These are phyloP conservation scores for Oreochromis niloticus DNA, from an alignment of 2,113 vertebrate genomes.

Conservation along the genomic window DNA sequence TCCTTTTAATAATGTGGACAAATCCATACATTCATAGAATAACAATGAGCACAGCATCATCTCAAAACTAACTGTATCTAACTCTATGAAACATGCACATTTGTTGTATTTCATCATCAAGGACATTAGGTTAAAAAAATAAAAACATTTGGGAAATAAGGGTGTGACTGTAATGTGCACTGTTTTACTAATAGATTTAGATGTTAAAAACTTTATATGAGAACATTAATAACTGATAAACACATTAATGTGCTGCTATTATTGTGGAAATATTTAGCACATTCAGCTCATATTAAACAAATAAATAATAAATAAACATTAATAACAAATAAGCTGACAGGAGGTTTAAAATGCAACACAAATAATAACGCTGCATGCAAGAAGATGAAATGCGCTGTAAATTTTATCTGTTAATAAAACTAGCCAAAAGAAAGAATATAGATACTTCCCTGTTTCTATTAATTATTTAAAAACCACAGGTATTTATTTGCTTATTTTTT, in stretches of 20 bases:
- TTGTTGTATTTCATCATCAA: not conserved
- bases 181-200: not conserved
- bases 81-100: not conserved
- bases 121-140: no score
- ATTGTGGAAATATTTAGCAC: not conserved
- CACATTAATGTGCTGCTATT: no score
- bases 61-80: not conserved
- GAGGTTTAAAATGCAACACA: not conserved
- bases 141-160: not conserved
- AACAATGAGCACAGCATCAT: not conserved
- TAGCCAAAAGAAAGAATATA: not conserved
- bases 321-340: not conserved
- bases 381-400: no score
- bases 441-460: not conserved
- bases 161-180: not conserved
- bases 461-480: accelerated
- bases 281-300: not conserved
- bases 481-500: accelerated
- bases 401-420: no score
- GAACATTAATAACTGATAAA: not conserved
- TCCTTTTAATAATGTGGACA: not conserved
- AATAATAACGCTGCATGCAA: accelerated
- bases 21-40: not conserved
- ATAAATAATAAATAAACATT: accelerated
- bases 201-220: not conserved